phyloP scores from a whole-genome alignment of 2,888 invertebrate genomes.

The Stratiomys singularior region DNA sequence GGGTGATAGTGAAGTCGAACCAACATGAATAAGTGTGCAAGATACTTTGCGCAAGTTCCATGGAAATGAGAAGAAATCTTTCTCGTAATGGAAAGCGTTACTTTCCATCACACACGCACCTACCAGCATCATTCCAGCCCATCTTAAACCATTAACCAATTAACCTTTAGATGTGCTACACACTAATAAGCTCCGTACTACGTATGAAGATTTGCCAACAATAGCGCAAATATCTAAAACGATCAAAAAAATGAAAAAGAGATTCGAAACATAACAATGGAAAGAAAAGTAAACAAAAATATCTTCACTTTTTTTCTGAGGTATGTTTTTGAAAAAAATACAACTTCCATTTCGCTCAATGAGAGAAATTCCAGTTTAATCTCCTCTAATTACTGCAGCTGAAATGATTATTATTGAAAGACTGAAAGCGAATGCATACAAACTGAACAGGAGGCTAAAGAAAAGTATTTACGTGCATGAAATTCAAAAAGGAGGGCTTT shows the following conservation, averaged over 20 bases:
- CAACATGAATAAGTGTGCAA: no score
- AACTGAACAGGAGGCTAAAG: not conserved
- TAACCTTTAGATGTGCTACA: not conserved
- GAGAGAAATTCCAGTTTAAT: slow-evolving; percentile 15
- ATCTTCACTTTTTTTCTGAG: no score
- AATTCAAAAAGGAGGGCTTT: not conserved
- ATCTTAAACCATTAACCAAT: not conserved
- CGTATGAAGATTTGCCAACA: not conserved
- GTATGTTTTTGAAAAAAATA: no score
- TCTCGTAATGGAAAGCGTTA: no score
- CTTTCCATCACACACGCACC: no score
- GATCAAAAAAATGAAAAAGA: not conserved
- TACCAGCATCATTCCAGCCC: not conserved
- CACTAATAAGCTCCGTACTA: not conserved
- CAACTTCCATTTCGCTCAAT: no score
- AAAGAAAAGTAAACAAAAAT: not conserved
- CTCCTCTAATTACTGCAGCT: slow-evolving; percentile 27
- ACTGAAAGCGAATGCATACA: slow-evolving; percentile 10
- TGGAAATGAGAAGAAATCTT: no score
- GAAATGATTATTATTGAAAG: not conserved
- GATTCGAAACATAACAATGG: not conserved
- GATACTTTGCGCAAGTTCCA: no score
- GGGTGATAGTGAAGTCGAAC: no score
- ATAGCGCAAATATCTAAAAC: not conserved
- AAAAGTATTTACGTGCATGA: no score